Percentiles rank a stretch among this genome's conserved stretches.
Evolutionary conservation across 2,797 vertebrate genomes (phyloP).

Genomic region (Falco columbarius): DNA sequence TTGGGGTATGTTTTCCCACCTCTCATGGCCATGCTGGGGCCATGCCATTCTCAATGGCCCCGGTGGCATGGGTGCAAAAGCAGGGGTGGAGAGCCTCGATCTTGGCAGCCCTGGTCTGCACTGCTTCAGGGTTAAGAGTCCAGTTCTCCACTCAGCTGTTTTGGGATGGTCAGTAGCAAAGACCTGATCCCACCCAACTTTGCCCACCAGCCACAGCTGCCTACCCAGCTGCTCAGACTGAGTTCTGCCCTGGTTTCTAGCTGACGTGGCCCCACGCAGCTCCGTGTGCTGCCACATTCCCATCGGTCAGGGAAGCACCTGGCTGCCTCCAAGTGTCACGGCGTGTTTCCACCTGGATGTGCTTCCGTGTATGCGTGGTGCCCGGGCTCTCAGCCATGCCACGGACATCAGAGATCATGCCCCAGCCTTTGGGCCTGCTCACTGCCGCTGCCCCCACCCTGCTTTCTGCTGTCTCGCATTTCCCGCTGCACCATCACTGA

Average conservation of each 20-base stretch:
- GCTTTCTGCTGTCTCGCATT: background rate
- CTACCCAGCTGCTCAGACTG: background rate
- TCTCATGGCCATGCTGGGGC: background rate
- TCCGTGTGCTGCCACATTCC: accelerated
- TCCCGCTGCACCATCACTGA: background rate
- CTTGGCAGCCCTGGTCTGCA: background rate
- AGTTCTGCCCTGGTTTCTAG: background rate
- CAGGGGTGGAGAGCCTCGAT: accelerated
- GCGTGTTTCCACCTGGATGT: background rate
- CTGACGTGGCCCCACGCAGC: background rate
- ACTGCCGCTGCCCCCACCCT: background rate
- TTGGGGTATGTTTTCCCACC: background rate
- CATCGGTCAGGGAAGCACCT: background rate
- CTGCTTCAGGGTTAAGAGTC: background rate
- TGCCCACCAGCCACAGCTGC: background rate
- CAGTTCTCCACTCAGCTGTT: background rate
- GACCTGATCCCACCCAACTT: background rate
- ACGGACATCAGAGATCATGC: accelerated
- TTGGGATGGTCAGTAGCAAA: background rate
- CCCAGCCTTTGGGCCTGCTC: accelerated
- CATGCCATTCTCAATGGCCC: background rate
- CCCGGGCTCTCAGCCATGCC: accelerated
- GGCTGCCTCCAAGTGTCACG: accelerated
- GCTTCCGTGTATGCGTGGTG: accelerated
- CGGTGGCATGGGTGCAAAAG: background rate